Conservation (phyloP, 2,113 vertebrate genomes). For the Tachysurus vachellii region DNA sequence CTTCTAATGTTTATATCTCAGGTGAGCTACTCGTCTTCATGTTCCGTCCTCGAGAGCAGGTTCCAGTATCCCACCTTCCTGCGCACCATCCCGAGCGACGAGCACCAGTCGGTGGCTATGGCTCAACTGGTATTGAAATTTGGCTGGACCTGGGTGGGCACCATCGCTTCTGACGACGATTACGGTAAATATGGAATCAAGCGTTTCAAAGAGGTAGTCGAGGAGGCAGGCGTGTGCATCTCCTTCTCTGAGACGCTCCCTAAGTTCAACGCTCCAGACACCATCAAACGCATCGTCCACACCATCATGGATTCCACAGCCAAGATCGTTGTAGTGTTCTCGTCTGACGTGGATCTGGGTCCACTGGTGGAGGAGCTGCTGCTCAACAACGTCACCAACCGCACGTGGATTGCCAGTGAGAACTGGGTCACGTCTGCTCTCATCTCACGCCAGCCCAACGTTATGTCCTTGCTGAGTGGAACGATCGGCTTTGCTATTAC, state of each 20-base stretch:
- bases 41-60: constrained; percentile 78
- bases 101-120: constrained; percentile 75
- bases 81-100: constrained; percentile 75
- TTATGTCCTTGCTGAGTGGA: constrained; percentile 74
- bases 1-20: constrained; percentile 47
- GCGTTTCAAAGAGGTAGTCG: constrained; percentile 78
- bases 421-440: constrained; percentile 83
- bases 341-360: constrained; percentile 81
- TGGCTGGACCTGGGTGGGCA: constrained; percentile 84
- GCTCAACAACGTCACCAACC: constrained; percentile 75
- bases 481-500: constrained; percentile 79
- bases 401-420: constrained; percentile 83
- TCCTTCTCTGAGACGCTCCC: constrained; percentile 83
- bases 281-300: constrained; percentile 71
- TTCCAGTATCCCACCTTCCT: constrained; percentile 84
- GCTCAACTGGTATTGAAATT: constrained; percentile 78
- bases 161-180: constrained; percentile 80
- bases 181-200: constrained; percentile 86
- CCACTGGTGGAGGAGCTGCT: constrained; percentile 75
- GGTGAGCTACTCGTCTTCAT: constrained; percentile 81
- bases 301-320: constrained; percentile 71
- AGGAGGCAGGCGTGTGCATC: constrained; percentile 79
- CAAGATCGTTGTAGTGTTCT: constrained; percentile 82
- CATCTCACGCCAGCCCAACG: constrained; percentile 69
- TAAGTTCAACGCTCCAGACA: constrained; percentile 72